Evolutionary conservation across 2,797 vertebrate species (phyloP).

Genomic region (Pseudochromis fuscus): DNA sequence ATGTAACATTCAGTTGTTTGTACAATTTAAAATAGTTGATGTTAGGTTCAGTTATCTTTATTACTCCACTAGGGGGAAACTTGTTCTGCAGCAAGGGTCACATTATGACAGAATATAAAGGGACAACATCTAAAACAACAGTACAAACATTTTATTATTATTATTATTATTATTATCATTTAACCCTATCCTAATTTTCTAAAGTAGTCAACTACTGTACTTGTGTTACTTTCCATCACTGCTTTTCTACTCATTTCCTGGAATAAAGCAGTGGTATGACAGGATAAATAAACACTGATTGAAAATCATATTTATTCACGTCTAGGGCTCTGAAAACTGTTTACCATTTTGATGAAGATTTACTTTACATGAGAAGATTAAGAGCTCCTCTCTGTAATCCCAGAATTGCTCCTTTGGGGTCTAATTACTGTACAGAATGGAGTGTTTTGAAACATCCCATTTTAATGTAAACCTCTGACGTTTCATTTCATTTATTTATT

Average conservation of each 20-base stretch:
- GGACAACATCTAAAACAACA: too few species aligned
- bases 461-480: background rate
- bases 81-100: too few species aligned
- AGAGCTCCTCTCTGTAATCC: conserved; percentile 24
- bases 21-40: too few species aligned
- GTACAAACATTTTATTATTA: too few species aligned
- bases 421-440: conserved; percentile 64
- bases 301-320: conserved; percentile 34
- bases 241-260: background rate
- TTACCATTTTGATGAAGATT: conserved; percentile 47
- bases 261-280: background rate
- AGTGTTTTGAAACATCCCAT: conserved; percentile 15
- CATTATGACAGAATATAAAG: too few species aligned
- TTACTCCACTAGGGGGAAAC: too few species aligned
- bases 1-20: too few species aligned
- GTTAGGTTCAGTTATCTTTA: too few species aligned
- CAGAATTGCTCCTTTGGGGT: conserved; percentile 56
- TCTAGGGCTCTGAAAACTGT: conserved; percentile 28
- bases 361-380: conserved; percentile 41
- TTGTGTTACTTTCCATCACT: background rate
- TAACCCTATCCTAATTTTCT: too few species aligned
- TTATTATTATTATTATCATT: too few species aligned
- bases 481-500: conserved; percentile 40
- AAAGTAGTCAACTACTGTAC: too few species aligned
- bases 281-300: background rate